Percentiles rank a stretch among this genome's conserved stretches.
Evolutionary conservation across 2,113 vertebrate species (phyloP).

Genomic region (Ctenomys sociabilis): DNA sequence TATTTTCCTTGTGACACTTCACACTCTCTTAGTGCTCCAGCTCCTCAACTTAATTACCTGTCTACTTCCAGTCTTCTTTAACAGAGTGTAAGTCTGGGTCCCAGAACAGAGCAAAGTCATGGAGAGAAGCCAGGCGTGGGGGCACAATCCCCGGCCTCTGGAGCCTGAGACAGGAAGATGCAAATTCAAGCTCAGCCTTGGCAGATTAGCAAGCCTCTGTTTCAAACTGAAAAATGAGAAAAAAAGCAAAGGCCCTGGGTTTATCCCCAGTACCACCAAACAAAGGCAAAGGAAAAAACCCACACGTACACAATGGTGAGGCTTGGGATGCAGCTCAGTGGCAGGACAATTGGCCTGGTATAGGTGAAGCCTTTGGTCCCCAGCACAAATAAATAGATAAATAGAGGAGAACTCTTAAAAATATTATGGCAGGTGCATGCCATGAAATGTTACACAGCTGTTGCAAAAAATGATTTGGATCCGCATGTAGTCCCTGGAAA

Average conservation of each 20-base stretch:
- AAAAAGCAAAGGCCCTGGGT: not conserved
- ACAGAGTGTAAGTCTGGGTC: not conserved
- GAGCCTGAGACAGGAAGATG: not conserved
- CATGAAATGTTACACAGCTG: not conserved
- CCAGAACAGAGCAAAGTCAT: not conserved
- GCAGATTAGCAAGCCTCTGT: not conserved
- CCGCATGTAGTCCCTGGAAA: not conserved
- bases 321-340: not conserved
- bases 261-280: not conserved
- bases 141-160: not conserved
- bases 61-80: not conserved
- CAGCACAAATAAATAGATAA: not conserved
- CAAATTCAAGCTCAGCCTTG: not conserved
- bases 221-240: not conserved
- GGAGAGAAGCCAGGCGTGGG: not conserved
- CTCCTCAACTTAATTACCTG: not conserved
- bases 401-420: not conserved
- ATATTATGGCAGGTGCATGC: accelerated
- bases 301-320: not conserved
- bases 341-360: not conserved
- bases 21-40: not conserved
- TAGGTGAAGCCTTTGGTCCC: not conserved
- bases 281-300: not conserved
- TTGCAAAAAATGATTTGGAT: not conserved
- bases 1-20: not conserved